phyloP scores from a whole-genome alignment of 2,113 vertebrate species.

The Plotosus lineatus region DNA sequence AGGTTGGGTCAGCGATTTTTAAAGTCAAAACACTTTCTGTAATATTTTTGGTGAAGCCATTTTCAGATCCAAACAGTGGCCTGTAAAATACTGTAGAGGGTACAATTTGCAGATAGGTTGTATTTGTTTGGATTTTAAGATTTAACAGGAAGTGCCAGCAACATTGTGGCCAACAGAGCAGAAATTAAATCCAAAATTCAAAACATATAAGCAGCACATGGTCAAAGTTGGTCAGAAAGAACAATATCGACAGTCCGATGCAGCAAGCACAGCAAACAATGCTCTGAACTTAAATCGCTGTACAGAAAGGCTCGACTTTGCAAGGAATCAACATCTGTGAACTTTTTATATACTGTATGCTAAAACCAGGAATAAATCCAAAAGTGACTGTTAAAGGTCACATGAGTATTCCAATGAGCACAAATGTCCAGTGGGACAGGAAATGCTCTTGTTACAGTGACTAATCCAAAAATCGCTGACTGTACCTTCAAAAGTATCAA shows the following conservation, averaged over 20 bases:
- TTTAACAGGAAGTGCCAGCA: not conserved
- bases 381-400: slow-evolving; percentile 1
- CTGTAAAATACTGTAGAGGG: not conserved
- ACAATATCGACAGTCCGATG: not conserved
- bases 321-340: too few relatives aligned
- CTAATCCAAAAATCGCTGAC: not conserved
- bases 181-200: not conserved
- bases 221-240: not conserved
- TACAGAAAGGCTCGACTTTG: not conserved
- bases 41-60: not conserved
- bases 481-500: not conserved
- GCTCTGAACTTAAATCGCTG: not conserved
- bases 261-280: not conserved
- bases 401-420: not conserved
- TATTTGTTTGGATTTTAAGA: not conserved
- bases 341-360: not conserved
- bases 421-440: not conserved
- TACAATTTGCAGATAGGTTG: not conserved
- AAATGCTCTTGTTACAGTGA: not conserved
- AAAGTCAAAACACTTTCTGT: not conserved
- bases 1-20: slow-evolving; percentile 19
- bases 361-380: not conserved
- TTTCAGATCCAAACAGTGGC: not conserved
- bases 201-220: not conserved
- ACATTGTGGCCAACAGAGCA: not conserved